These are phyloP conservation scores for Palythoa heliodiscus DNA, from an alignment of 92 coral and sea anemone species.

Conservation along the genomic window DNA sequence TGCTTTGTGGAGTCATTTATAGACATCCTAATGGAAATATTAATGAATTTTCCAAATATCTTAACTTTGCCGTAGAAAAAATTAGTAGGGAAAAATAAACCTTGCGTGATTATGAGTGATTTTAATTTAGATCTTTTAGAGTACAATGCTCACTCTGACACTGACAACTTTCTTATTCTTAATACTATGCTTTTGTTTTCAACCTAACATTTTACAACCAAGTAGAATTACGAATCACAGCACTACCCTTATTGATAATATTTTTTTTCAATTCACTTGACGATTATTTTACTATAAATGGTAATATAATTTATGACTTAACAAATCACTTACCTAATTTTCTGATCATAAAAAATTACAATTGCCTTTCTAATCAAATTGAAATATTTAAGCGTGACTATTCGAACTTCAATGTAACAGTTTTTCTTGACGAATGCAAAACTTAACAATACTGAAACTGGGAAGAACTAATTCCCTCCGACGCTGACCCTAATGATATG, in stretches of 20 bases:
- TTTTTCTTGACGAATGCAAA: not conserved
- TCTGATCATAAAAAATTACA: not conserved
- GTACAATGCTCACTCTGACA: not conserved
- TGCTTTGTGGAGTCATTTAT: not conserved
- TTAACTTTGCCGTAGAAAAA: not conserved
- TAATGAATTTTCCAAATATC: not conserved
- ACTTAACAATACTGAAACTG: too few species aligned
- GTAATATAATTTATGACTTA: too few species aligned
- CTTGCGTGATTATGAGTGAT: not conserved
- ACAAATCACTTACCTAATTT: too few species aligned
- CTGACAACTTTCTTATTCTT: not conserved
- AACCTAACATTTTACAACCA: not conserved
- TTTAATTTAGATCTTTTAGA: not conserved
- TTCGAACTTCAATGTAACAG: not conserved
- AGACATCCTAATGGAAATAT: not conserved
- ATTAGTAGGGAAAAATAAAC: not conserved
- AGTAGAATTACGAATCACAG: not conserved
- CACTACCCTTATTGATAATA: not conserved
- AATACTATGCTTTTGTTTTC: not conserved
- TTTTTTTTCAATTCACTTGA: not conserved
- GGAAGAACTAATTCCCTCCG: not conserved
- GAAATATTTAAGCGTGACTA: not conserved
- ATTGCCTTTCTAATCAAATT: not conserved
- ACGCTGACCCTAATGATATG: not conserved
- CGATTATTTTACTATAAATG: not conserved